Evolutionary conservation across 92 coral and sea anemone genomes (phyloP).

Genomic region (Plumapathes pennacea): DNA sequence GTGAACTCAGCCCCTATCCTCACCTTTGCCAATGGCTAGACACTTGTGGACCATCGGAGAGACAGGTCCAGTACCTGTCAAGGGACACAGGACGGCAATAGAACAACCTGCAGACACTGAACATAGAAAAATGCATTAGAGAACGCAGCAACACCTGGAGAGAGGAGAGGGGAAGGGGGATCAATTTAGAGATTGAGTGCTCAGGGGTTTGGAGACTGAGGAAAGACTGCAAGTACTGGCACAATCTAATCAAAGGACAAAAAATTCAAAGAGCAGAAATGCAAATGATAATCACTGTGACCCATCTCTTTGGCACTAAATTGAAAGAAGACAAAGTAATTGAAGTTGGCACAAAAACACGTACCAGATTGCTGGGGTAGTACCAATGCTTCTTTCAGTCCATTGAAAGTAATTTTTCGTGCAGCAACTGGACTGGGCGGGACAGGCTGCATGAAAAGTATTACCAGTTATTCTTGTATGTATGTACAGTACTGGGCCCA

Average conservation of each 20-base stretch:
- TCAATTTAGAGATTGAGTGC: too few relatives aligned
- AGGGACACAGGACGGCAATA: slow-evolving; percentile 91
- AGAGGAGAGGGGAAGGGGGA: slow-evolving; percentile 1
- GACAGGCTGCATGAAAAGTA: slow-evolving; percentile 69
- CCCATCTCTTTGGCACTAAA: not conserved
- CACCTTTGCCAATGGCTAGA: slow-evolving; percentile 93
- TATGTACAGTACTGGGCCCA: too few relatives aligned
- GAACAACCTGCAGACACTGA: slow-evolving; percentile 85
- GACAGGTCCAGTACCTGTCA: slow-evolving; percentile 87
- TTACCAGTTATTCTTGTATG: too few relatives aligned
- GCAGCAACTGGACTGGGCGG: slow-evolving; percentile 86
- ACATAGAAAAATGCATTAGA: not conserved
- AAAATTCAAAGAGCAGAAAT: too few relatives aligned
- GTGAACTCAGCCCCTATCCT: too few relatives aligned
- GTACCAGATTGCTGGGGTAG: slow-evolving; percentile 83
- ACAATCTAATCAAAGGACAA: too few relatives aligned
- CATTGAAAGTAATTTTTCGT: slow-evolving; percentile 91
- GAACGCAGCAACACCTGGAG: not conserved
- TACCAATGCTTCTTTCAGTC: slow-evolving; percentile 78
- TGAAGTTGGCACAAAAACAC: not conserved
- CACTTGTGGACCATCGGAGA: slow-evolving; percentile 96
- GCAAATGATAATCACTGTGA: too few relatives aligned
- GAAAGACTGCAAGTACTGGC: too few relatives aligned
- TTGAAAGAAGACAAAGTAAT: not conserved
- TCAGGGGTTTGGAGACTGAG: too few relatives aligned